Evolutionary conservation across 1,140 invertebrate species (phyloP).

Genomic region (Drosophila sproati): DNA sequence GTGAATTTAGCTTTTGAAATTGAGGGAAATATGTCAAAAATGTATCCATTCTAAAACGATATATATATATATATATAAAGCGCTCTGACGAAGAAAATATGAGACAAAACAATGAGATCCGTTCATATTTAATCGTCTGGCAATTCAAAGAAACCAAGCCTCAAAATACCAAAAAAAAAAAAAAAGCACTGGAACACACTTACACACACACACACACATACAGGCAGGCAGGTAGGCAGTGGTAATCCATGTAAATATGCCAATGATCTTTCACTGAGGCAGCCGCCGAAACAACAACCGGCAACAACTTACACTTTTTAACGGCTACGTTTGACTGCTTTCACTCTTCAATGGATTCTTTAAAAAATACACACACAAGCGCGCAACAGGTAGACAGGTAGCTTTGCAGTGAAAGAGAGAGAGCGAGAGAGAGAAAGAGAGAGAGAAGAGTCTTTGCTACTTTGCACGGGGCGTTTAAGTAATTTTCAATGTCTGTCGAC

Average conservation of each 20-base stretch:
- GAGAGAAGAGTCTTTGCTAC: constrained; percentile 24
- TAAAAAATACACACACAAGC: constrained; percentile 39
- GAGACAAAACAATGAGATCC: constrained; percentile 13
- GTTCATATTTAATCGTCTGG: constrained; percentile 22
- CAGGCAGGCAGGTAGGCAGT: neutral
- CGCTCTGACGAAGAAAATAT: too few relatives aligned
- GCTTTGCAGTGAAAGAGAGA: constrained; percentile 9
- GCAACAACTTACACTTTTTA: constrained; percentile 66
- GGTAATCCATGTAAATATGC: constrained; percentile 53
- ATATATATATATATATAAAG: too few relatives aligned
- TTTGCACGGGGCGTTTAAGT: constrained; percentile 56
- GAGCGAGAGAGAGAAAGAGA: constrained; percentile 13
- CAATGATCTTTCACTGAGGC: constrained; percentile 58
- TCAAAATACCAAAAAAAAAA: constrained; percentile 23
- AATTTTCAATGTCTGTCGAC: constrained; percentile 47
- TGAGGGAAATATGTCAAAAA: too few relatives aligned
- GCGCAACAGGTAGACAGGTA: constrained; percentile 1
- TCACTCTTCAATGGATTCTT: constrained; percentile 73
- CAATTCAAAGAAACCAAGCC: constrained; percentile 40
- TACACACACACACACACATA: constrained; percentile 12
- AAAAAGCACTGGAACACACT: constrained; percentile 12
- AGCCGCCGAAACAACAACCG: constrained; percentile 8
- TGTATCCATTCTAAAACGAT: too few relatives aligned
- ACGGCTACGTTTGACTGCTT: constrained; percentile 56
- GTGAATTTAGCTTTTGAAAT: too few relatives aligned